Conservation (phyloP, 2,888 invertebrate genomes). For the Limulus polyphemus region DNA sequence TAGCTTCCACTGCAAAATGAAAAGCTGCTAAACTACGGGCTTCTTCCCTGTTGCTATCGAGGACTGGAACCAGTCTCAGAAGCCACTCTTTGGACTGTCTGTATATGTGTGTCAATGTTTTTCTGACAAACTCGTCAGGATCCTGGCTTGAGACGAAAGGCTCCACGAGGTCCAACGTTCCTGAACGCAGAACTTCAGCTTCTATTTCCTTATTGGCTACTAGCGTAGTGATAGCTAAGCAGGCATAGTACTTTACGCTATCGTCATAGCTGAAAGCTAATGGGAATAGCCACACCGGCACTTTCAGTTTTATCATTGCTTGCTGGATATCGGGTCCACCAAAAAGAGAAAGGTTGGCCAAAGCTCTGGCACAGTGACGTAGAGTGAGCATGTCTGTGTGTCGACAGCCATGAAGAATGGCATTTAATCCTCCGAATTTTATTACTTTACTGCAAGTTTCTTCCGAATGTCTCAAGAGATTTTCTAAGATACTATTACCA, state of each 20-base stretch:
- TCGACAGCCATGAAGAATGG: conserved; percentile 82
- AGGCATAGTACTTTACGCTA: conserved; percentile 95
- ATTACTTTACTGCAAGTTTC: conserved; percentile 89
- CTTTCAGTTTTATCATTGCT: conserved; percentile 86
- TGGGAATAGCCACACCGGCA: conserved; percentile 93
- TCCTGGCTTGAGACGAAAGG: conserved; percentile 89
- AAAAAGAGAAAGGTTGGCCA: conserved; percentile 90
- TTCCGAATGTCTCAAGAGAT: conserved; percentile 91
- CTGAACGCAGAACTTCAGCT: conserved; percentile 86
- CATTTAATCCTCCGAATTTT: conserved; percentile 76
- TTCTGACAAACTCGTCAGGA: conserved; percentile 86
- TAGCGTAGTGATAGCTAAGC: conserved; percentile 87
- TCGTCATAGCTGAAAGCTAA: conserved; percentile 92
- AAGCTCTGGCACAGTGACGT: conserved; percentile 87
- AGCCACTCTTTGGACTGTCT: conserved; percentile 94
- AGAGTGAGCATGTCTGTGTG: conserved; percentile 83
- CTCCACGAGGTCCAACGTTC: conserved; percentile 87
- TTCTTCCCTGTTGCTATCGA: conserved; percentile 87
- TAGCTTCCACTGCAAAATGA: conserved; percentile 97
- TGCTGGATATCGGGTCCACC: conserved; percentile 94
- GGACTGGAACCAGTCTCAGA: conserved; percentile 76
- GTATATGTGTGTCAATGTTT: conserved; percentile 80
- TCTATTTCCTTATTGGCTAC: conserved; percentile 97
- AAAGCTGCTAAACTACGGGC: conserved; percentile 93
- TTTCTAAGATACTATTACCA: conserved; percentile 79